phyloP scores from a whole-genome alignment of 2,797 vertebrate genomes.

The Amphiprion clarkii region DNA sequence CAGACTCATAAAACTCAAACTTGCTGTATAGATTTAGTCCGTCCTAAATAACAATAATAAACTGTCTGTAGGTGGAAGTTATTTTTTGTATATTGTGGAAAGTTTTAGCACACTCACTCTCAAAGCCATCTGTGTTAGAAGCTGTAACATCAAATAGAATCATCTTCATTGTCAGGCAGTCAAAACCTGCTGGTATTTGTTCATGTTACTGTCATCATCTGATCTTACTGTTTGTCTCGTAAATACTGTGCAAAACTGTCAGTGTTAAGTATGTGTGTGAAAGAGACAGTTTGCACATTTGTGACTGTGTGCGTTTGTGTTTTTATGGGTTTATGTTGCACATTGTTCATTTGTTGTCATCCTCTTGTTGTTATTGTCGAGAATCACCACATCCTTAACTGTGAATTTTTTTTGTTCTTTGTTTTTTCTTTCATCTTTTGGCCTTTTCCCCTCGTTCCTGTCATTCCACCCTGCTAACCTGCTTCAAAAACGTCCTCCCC shows the following conservation, averaged over 20 bases:
- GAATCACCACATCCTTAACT: constrained; percentile 80
- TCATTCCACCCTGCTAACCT: constrained; percentile 53
- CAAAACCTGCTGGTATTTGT: not conserved
- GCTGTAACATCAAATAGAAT: no score
- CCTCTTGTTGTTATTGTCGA: constrained; percentile 75
- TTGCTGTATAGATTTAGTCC: no score
- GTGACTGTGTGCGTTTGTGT: constrained; percentile 21
- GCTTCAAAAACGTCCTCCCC: constrained; percentile 58
- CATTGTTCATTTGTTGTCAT: constrained; percentile 49
- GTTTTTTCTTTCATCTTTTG: constrained; percentile 75
- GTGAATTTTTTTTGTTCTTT: constrained; percentile 76
- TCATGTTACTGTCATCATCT: not conserved
- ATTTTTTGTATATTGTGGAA: no score
- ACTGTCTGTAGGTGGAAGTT: no score
- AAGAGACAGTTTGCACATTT: not conserved
- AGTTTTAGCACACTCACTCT: no score
- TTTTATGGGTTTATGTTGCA: constrained; percentile 42
- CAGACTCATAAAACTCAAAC: no score
- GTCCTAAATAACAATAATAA: no score
- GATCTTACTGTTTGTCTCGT: constrained; percentile 10
- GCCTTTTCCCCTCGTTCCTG: constrained; percentile 68
- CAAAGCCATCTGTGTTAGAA: no score
- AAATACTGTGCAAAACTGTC: constrained; percentile 2
- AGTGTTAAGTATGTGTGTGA: constrained; percentile 18
- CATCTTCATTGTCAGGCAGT: not conserved